phyloP scores from a whole-genome alignment of 2,888 invertebrate genomes.

The Erpobdella octoculata region DNA sequence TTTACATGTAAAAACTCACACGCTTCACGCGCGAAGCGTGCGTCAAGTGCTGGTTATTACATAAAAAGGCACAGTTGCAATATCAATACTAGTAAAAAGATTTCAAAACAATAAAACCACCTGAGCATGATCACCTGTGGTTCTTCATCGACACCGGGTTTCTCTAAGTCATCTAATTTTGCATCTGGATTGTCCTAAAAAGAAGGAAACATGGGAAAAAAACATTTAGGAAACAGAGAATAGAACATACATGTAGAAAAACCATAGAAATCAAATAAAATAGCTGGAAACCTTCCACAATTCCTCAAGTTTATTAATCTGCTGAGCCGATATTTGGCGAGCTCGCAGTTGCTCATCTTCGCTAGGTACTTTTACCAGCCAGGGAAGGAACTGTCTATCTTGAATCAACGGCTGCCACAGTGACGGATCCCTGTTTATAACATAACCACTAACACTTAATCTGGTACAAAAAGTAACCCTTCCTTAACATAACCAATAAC shows the following conservation, averaged over 20 bases:
- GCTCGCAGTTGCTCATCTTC: constrained; percentile 92
- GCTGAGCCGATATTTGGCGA: constrained; percentile 89
- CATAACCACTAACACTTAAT: background rate
- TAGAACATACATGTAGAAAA: background rate
- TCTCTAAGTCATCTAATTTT: constrained; percentile 92
- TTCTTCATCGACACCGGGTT: constrained; percentile 94
- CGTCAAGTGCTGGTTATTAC: no score
- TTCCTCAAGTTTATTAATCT: constrained; percentile 94
- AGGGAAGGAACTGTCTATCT: constrained; percentile 87
- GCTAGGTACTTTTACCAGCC: constrained; percentile 82
- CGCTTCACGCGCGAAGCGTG: no score
- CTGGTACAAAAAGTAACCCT: background rate
- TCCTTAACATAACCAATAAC: background rate
- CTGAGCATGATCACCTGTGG: constrained; percentile 74
- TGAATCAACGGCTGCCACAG: constrained; percentile 97
- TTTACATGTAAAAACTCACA: no score
- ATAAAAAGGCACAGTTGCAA: no score
- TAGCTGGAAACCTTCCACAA: constrained; percentile 68
- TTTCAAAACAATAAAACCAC: constrained; percentile 41
- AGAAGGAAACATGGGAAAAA: background rate
- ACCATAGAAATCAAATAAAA: background rate
- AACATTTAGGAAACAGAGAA: background rate
- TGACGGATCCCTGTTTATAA: constrained; percentile 67
- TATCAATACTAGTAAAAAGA: background rate
- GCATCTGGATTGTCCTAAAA: constrained; percentile 81